Base-by-base conservation (phyloP, 2,113 vertebrate genomes). In the Varanus salvator region DNA sequence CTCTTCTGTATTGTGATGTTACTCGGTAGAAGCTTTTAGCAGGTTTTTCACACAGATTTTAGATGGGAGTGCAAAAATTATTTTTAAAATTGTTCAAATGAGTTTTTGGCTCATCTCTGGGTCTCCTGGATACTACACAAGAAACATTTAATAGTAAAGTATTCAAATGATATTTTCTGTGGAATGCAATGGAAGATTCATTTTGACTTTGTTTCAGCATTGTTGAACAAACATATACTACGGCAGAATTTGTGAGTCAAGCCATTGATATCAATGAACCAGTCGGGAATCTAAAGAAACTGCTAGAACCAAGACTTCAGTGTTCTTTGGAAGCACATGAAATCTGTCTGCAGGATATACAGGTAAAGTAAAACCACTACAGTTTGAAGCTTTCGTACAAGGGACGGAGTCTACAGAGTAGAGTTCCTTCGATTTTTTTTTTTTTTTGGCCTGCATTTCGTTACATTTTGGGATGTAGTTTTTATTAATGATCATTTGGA, bases 261-360 rank as follows among this genome's bases (percentile, higher is more conserved):
- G 98, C 99, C 85, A 99, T 99, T 83, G 99, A 99, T 95, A 99
- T 99, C 96, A 99, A 98, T 94, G 99, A 99, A 89, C 99, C 99
- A 25, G 96, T 99, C 92, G 99, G 99, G 88, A 99, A 99, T 96
- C 97, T 99, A 93, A 99, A 99, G 96, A 99, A 99, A 95, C 94
- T 99, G 71, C 95, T 99, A 94, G 99, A 99, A 97, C 99, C 98
- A 77, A 98, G 99, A 92, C 96, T 99, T 64, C 99, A 99, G 82
- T 98, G 99, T 91, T 97, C 98, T 48, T 95, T 99, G 95, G 99
- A 99, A 92, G 97, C 98, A 68, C 99, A 98, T 93, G 99, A 99
- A 90, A 99, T 99, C 92, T 99, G 98, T 89, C 95, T 99, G 60
- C 99, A 99, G 95, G 99, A 99, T 95, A 99, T 99, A 90, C 99